Base-by-base conservation (phyloP, 1,140 invertebrate genomes). In the Pristionchus pacificus region DNA sequence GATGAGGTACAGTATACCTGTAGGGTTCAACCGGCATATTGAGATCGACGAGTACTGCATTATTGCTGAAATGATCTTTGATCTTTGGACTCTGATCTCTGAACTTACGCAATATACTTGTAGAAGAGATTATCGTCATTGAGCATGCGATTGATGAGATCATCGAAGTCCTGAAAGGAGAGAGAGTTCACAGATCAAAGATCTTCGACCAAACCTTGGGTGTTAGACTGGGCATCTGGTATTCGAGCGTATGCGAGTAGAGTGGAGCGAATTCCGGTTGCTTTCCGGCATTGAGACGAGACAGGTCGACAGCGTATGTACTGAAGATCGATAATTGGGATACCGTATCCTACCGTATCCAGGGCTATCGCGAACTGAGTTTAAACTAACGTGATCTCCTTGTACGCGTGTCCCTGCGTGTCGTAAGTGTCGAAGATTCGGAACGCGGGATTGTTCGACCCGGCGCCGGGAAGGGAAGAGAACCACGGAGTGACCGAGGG, bases 301-400 rank as follows among this genome's bases (percentile, higher is more conserved):
- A 62, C 63, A 80, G 71, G 68, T 80, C 70, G 13, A 80, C 71
- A 33, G 60, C 78, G 59, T 72, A 80, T 13, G 79, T 80, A 29
- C 78, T 80, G 64, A 72, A 80, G 69, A 14, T 19, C n/a, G 71
- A 29, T 33, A 33, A 27, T 49, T 72, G 49, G 49, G 66, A 74
- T 24, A 1, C 2, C 6, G 38, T 15, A 28, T 49, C 10, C n/a
- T n/a, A n/a, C n/a, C n/a, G n/a, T n/a, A n/a, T n/a, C n/a, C n/a
- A n/a, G n/a, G n/a, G n/a, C n/a, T n/a, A n/a, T n/a, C n/a, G n/a
- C n/a, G n/a, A n/a, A n/a, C 30, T 49, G 29, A 67, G n/a, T 19
- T 27, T 0, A 62, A 25, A 67, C 77, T 49, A 65, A 80, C 78
- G 32, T 64, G 32, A 80, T 75, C 38, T 80, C 77, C 15, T 63